These are phyloP conservation scores for Arvicola amphibius DNA, from an alignment of 2,797 vertebrate genomes.

Conservation along the genomic window DNA sequence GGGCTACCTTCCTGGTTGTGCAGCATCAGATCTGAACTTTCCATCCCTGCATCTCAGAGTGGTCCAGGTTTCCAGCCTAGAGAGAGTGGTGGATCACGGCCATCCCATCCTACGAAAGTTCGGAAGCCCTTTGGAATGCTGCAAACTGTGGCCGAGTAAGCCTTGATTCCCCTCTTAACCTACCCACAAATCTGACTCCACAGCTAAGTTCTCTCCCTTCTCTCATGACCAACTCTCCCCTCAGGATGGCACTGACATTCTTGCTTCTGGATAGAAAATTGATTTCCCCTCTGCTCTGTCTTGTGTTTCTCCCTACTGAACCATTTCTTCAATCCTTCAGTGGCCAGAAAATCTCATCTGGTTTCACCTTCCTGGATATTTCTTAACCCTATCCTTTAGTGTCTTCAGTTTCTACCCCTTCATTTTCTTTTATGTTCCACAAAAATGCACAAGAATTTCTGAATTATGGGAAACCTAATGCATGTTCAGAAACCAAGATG, in stretches of 20 bases:
- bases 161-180: background rate
- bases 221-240: background rate
- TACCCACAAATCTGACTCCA: background rate
- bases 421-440: background rate
- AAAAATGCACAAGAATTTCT: background rate
- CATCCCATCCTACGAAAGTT: background rate
- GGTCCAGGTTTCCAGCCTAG: background rate
- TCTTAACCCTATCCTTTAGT: background rate
- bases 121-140: background rate
- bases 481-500: background rate
- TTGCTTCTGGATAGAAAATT: background rate
- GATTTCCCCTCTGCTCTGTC: background rate
- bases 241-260: background rate
- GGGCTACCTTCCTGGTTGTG: background rate
- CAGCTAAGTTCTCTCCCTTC: background rate
- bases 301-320: background rate
- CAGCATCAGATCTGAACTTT: fast-evolving
- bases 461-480: background rate
- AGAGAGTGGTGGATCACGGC: background rate
- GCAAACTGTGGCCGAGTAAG: background rate
- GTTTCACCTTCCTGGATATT: background rate
- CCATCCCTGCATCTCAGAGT: background rate
- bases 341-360: background rate
- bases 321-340: background rate
- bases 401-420: background rate